phyloP scores from a whole-genome alignment of 2,888 invertebrate species.

The Drosophila kokeensis region DNA sequence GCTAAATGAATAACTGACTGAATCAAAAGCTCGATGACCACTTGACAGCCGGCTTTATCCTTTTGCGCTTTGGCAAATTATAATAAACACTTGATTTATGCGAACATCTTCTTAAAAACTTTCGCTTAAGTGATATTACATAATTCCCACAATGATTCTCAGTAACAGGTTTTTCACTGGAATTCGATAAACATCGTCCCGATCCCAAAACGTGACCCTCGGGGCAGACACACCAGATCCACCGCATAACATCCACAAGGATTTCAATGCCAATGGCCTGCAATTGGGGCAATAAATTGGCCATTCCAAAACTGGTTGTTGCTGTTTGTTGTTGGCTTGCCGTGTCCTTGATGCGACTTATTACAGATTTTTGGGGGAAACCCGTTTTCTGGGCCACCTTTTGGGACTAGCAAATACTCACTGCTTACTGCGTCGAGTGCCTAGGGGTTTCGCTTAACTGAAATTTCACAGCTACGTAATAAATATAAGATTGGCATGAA shows the following conservation, averaged over 20 bases:
- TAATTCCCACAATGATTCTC: conserved; percentile 68
- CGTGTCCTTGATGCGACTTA: conserved; percentile 70
- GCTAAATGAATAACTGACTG: conserved; percentile 57
- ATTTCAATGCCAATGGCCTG: conserved; percentile 77
- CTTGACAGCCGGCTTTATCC: conserved; percentile 31
- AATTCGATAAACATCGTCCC: conserved; percentile 48
- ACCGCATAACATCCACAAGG: conserved; percentile 49
- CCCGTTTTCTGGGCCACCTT: conserved; percentile 59
- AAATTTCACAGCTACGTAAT: conserved; percentile 64
- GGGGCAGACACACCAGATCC: conserved; percentile 26
- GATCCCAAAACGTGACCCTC: conserved; percentile 60
- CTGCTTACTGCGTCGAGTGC: not conserved
- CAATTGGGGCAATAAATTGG: conserved; percentile 71
- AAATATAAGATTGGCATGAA: conserved; percentile 49
- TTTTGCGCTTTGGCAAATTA: conserved; percentile 11
- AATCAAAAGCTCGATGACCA: conserved; percentile 31
- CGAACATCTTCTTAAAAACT: conserved; percentile 32
- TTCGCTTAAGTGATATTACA: conserved; percentile 58
- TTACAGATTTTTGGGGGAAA: conserved; percentile 61
- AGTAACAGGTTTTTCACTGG: conserved; percentile 65
- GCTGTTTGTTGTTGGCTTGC: conserved; percentile 32
- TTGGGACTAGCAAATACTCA: conserved; percentile 8
- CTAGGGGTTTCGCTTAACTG: conserved; percentile 31
- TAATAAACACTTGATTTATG: conserved; percentile 38
- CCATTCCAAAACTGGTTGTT: conserved; percentile 62